A percentile compares a stretch with the other conserved stretches of the same genome.
Conservation (phyloP, 2,113 vertebrate genomes). For the Ancistrus triradiatus region DNA sequence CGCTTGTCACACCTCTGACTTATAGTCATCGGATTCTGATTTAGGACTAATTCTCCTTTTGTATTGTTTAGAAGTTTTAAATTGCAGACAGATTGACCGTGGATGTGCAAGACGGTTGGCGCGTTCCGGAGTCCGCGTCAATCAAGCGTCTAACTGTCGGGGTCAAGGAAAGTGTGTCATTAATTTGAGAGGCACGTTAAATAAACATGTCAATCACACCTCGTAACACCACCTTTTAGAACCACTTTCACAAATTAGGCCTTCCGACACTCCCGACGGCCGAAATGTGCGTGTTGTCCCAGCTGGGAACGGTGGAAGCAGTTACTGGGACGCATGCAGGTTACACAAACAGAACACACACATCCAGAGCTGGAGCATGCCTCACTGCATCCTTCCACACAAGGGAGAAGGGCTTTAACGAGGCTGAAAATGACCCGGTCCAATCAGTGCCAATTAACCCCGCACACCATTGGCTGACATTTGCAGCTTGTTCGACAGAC, state of each 20-base stretch:
- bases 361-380: conserved; percentile 12
- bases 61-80: neutral
- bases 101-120: neutral
- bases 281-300: conserved; percentile 14
- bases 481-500: conserved; percentile 12
- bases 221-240: conserved; percentile 24
- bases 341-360: conserved; percentile 31
- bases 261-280: conserved; percentile 1
- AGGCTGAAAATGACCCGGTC: conserved; percentile 55
- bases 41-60: neutral
- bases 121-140: conserved; percentile 4
- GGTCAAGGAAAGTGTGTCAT: conserved; percentile 15
- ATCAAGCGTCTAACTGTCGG: conserved; percentile 13
- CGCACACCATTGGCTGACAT: conserved; percentile 30
- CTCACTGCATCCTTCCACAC: neutral
- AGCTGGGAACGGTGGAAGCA: conserved; percentile 21
- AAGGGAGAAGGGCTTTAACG: conserved; percentile 47
- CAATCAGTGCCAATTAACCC: conserved; percentile 54
- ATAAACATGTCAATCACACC: conserved; percentile 38
- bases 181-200: conserved; percentile 23
- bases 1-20: neutral
- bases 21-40: neutral
- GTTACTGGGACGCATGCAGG: conserved; percentile 15
- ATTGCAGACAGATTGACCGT: neutral
- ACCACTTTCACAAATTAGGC: conserved; percentile 24